phyloP scores from a whole-genome alignment of 2,113 vertebrate species.

The Microcebus ravelobensis region DNA sequence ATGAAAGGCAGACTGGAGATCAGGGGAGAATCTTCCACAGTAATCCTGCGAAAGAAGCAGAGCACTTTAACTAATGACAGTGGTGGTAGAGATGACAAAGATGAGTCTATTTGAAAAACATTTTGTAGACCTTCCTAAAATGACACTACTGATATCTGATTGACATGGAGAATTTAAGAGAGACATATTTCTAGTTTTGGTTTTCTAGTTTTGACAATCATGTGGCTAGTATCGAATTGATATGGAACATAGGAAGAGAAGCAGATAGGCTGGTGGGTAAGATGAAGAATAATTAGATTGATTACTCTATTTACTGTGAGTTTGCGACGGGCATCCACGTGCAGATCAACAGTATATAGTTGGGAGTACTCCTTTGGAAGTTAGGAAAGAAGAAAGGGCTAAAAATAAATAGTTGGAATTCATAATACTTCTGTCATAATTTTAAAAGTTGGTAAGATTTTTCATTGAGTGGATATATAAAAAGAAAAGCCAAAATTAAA shows the following conservation, averaged over 20 bases:
- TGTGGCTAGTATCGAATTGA: background rate
- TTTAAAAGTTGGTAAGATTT: background rate
- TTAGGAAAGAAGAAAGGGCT: background rate
- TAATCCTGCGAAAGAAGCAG: background rate
- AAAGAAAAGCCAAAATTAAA: background rate
- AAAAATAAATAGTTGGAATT: background rate
- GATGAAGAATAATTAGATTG: background rate
- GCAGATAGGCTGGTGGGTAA: background rate
- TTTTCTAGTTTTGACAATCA: background rate
- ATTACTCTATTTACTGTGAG: background rate
- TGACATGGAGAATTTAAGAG: background rate
- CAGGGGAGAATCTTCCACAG: background rate
- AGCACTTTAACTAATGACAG: too few species aligned
- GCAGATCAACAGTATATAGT: background rate
- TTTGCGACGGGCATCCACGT: rapidly evolving
- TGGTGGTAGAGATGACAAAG: background rate
- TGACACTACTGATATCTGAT: background rate
- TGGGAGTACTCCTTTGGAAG: background rate
- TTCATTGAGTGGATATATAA: background rate
- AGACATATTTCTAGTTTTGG: background rate
- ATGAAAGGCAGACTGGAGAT: background rate
- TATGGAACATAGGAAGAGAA: background rate
- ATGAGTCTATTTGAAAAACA: background rate
- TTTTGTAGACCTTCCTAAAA: background rate
- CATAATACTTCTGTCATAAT: background rate